These are phyloP conservation scores for Lasioglossum albipes DNA, from an alignment of 1,140 invertebrate species.

Conservation along the genomic window DNA sequence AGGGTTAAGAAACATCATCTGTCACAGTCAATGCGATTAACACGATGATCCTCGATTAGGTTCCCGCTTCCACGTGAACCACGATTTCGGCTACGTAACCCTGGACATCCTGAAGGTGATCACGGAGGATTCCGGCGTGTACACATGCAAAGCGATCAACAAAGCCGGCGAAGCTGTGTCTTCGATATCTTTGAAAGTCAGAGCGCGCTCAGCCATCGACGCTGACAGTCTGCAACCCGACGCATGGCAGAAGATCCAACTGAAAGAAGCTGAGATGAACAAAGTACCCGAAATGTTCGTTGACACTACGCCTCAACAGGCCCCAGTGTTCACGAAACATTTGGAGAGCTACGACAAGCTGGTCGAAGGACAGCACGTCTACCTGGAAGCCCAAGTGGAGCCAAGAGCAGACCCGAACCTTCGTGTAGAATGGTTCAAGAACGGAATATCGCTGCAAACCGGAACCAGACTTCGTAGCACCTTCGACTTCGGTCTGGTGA, in stretches of 20 bases:
- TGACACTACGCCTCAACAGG: conserved; percentile 89
- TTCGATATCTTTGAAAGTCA: conserved; percentile 92
- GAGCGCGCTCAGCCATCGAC: conserved; percentile 88
- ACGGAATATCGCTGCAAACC: conserved; percentile 91
- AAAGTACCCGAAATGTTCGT: conserved; percentile 91
- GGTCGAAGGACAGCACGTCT: conserved; percentile 93
- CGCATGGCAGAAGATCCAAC: conserved; percentile 93
- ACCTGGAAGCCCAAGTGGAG: conserved; percentile 96
- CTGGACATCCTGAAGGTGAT: conserved; percentile 94
- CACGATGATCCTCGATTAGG: conserved; percentile 79
- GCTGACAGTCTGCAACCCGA: conserved; percentile 91
- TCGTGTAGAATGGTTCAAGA: conserved; percentile 95
- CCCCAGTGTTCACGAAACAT: conserved; percentile 95
- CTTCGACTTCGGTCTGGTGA: conserved; percentile 96
- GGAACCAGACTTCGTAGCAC: conserved; percentile 92
- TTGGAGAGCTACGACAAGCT: conserved; percentile 92
- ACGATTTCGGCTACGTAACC: conserved; percentile 97
- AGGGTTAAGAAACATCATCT: too few species aligned
- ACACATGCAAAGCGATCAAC: conserved; percentile 96
- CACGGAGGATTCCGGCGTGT: conserved; percentile 93
- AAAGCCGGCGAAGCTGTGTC: conserved; percentile 94
- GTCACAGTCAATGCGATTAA: conserved; percentile 18
- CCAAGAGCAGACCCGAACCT: conserved; percentile 97
- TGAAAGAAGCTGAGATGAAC: conserved; percentile 94
- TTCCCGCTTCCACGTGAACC: conserved; percentile 92